Conservation (phyloP, 2,113 vertebrate species). For the Myrmecobius fasciatus region DNA sequence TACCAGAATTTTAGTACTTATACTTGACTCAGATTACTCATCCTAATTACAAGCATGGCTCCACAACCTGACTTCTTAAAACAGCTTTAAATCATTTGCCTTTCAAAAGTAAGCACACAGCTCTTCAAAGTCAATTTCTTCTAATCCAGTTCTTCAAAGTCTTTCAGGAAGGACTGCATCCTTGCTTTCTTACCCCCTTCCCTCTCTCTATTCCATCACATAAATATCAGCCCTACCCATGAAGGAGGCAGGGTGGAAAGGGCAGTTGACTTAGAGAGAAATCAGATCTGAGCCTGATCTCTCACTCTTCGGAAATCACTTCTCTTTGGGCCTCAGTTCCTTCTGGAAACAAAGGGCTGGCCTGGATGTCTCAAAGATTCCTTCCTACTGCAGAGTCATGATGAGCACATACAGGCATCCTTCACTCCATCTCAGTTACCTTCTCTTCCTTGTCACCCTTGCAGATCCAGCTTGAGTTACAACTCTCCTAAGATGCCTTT, state of each 20-base stretch:
- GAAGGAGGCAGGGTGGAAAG: background rate
- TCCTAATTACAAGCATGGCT: background rate
- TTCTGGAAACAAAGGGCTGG: background rate
- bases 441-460: background rate
- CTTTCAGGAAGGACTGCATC: background rate
- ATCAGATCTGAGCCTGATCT: background rate
- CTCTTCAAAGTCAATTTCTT: background rate
- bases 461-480: background rate
- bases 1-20: background rate
- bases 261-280: background rate
- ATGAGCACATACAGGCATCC: no score
- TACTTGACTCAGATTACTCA: background rate
- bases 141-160: background rate
- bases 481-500: no score
- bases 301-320: background rate
- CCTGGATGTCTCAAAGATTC: background rate
- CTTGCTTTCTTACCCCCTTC: background rate
- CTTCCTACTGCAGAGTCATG: no score
- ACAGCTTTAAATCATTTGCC: background rate
- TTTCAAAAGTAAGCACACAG: background rate
- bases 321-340: background rate
- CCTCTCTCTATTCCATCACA: background rate
- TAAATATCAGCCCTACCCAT: background rate
- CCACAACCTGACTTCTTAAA: background rate
- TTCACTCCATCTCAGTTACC: background rate